Evolutionary conservation across 2,888 invertebrate species (phyloP), one percentile per base, ranked within the genome.

Genomic region (Teleogryllus oceanicus): DNA sequence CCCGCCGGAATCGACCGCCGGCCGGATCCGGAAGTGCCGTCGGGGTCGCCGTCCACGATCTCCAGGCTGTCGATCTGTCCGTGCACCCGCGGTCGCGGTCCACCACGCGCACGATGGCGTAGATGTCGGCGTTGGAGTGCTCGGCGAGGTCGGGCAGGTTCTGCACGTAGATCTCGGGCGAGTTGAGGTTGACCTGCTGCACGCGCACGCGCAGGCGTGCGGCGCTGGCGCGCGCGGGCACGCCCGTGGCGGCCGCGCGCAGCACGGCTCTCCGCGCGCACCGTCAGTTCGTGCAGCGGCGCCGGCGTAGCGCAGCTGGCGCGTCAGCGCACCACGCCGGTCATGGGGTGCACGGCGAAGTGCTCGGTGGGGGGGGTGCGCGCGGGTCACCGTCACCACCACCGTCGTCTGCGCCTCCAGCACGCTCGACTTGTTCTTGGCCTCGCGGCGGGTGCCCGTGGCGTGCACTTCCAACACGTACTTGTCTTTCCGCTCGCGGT

Each of bases 321-420:
- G 91, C 75, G 96, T 95, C 21, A 97, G 89, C 20, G 94, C 81
- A 98, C 92, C 49, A 95, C 92, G 13, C 98, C 98, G 77, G 94
- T 94, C 80, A 96, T 95, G 2, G 98, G 97, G 87, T 99, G 97
- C 80, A 99, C 93, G 62, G 96, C 94, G 86, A 98, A 99, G 84
- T 92, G 92, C 85, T 94, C 93, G 76, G 93, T 95, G 81, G 91
- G n/a, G n/a, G n/a, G n/a, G n/a, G n/a, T n/a, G n/a, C n/a, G n/a
- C n/a, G n/a, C n/a, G n/a, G n/a, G n/a, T 37, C 80, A 97, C 92
- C 82, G 90, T 90, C 74, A 96, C 92, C 80, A 90, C 89, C 74
- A 96, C 92, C 51, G 88, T 89, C 16, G 94, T 89, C 85, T 94
- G 93, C 79, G 95, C 90, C 85, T 95, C 93, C 82, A 92, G 87